phyloP scores from a whole-genome alignment of 2,797 vertebrate species.

The Xiphophorus birchmanni region DNA sequence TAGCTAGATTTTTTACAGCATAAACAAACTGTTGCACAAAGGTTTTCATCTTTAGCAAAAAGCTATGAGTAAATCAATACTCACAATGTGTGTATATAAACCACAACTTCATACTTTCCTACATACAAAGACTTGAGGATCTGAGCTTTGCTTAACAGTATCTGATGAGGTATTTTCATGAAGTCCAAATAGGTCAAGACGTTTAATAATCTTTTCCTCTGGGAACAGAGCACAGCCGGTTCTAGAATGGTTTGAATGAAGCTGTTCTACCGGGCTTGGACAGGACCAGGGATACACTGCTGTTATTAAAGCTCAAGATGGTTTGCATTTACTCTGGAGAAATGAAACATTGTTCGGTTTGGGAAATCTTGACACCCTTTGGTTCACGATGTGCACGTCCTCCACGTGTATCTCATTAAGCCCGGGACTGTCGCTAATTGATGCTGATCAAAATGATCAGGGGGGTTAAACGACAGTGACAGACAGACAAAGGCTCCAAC shows the following conservation, averaged over 20 bases:
- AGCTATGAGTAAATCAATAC: conserved; percentile 5
- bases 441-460: background rate
- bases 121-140: background rate
- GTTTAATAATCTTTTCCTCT: background rate
- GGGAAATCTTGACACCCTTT: background rate
- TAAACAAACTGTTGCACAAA: background rate
- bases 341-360: background rate
- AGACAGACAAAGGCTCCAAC: background rate
- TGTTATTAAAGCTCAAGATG: background rate
- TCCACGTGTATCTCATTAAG: background rate
- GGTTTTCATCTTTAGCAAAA: background rate
- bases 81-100: background rate
- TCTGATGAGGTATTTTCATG: background rate
- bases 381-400: background rate
- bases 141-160: background rate
- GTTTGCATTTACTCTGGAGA: background rate
- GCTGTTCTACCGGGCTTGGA: background rate
- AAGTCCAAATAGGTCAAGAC: background rate
- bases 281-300: background rate
- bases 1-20: background rate
- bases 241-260: background rate
- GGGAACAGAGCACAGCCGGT: background rate
- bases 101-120: background rate
- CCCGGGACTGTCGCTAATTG: background rate
- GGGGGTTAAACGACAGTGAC: background rate